Base-by-base conservation (phyloP, 2,113 vertebrate genomes). In the Pangasianodon hypophthalmus region DNA sequence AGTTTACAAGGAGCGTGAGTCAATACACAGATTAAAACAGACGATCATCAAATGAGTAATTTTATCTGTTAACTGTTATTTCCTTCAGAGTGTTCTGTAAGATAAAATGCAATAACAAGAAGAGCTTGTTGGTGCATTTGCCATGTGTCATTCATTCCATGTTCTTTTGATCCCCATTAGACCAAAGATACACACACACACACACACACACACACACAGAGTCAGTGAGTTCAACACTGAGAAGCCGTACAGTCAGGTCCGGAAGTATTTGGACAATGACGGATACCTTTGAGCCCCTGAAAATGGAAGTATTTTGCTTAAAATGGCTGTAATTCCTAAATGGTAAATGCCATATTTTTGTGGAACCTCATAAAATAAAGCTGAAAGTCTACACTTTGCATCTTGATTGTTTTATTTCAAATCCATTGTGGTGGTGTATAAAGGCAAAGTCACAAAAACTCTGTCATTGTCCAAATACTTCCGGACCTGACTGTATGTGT, bases 11-110 rank as follows among this genome's bases (percentile, higher is more conserved):
- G 84, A 58, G 44, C 81, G 44, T 46, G 32, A 88, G 64, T 77
- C 29, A 88, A 84, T 54, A 88, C 60, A 73, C 29, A 86, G 54
- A 73, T 80, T n/a, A 89, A 92, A 92, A 52, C 85, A 90, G 88
- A 93, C 90, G 90, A 93, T 92, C 92, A 93, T 94, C 91, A 91
- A 91, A 94, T 92, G 92, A 95, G 92, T 92, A 93, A 94, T 89
- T 90, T 13, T n/a, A 81, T 32, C 48, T 81, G 29, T 81, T 81
- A 79, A 50, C 8, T 50, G 75, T n/a, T 54, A 81, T 82, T 82
- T 32, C 50, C n/a, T 82, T 56, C 50, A 92, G 91, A 93, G 88
- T 93, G 89, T 92, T 94, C 93, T 92, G 93, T 89, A 87, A 94
- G 87, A 93, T 94, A 91, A 94, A 94, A 92, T 91, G 91, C 87